A percentile compares a stretch with the other conserved stretches of the same genome.
phyloP scores from a whole-genome alignment of 2,797 vertebrate genomes.

The Crax fasciolata region DNA sequence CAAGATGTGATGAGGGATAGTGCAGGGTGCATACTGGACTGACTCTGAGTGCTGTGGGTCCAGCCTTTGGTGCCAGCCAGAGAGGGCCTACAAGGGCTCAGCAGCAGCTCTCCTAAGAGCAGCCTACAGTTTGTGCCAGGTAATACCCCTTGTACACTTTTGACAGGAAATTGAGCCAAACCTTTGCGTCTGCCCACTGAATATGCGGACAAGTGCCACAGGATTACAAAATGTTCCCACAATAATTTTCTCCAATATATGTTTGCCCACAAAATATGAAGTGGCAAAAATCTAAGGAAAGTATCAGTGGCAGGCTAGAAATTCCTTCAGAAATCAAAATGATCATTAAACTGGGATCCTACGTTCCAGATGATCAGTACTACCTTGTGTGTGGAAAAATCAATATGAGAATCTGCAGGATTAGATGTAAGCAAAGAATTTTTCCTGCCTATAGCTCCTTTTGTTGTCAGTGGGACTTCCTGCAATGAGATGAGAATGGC shows the following conservation, averaged over 20 bases:
- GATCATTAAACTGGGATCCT: not conserved
- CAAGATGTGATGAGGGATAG: rapidly evolving
- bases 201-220: not conserved
- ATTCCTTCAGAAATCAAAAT: slow-evolving; percentile 13
- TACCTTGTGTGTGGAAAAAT: not conserved
- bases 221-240: not conserved
- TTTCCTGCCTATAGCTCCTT: not conserved
- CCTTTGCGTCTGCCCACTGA: not conserved
- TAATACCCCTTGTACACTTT: not conserved
- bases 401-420: not conserved
- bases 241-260: not conserved
- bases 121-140: not conserved
- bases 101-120: not conserved
- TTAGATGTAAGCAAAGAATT: slow-evolving; percentile 25
- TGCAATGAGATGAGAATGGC: not conserved
- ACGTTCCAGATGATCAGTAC: not conserved
- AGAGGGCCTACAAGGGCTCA: not conserved
- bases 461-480: not conserved
- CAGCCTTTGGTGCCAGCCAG: not conserved
- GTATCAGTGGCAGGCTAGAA: not conserved
- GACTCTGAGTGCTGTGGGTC: not conserved
- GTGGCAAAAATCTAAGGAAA: not conserved
- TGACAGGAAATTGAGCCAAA: not conserved
- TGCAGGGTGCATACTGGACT: rapidly evolving
- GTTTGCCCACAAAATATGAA: not conserved